phyloP scores from a whole-genome alignment of 1,140 invertebrate species.

The Agrilus planipennis region DNA sequence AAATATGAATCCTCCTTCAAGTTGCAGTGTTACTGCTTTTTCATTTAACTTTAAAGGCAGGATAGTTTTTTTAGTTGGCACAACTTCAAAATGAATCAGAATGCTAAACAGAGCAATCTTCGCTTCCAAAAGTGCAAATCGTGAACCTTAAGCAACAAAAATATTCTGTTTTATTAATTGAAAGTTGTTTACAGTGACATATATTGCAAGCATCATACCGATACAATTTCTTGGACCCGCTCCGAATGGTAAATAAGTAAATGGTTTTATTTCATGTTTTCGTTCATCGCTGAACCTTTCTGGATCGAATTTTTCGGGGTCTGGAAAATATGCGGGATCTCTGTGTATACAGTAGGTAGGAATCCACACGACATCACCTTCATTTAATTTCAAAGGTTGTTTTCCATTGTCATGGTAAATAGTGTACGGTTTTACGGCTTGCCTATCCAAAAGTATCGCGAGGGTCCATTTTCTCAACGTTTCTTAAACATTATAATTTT shows the following conservation, averaged over 20 bases:
- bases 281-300: constrained; percentile 39
- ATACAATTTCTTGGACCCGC: constrained; percentile 30
- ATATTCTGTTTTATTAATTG: no score
- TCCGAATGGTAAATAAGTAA: constrained; percentile 44
- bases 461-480: constrained; percentile 44
- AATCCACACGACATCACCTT: constrained; percentile 20
- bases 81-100: no score
- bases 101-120: no score
- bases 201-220: no score
- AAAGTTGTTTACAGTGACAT: no score
- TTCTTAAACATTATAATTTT: constrained; percentile 31
- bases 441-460: constrained; percentile 29
- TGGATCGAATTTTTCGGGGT: constrained; percentile 39
- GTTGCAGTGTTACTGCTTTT: no score
- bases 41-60: no score
- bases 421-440: constrained; percentile 27
- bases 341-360: constrained; percentile 35
- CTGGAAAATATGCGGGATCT: constrained; percentile 29
- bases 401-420: constrained; percentile 8
- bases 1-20: no score
- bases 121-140: no score
- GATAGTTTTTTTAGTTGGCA: no score
- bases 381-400: constrained; percentile 16
- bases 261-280: constrained; percentile 32
- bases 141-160: no score